Percentiles rank a stretch among this genome's conserved stretches.
phyloP scores from a whole-genome alignment of 1,140 invertebrate genomes.

The Metopolophium dirhodum region DNA sequence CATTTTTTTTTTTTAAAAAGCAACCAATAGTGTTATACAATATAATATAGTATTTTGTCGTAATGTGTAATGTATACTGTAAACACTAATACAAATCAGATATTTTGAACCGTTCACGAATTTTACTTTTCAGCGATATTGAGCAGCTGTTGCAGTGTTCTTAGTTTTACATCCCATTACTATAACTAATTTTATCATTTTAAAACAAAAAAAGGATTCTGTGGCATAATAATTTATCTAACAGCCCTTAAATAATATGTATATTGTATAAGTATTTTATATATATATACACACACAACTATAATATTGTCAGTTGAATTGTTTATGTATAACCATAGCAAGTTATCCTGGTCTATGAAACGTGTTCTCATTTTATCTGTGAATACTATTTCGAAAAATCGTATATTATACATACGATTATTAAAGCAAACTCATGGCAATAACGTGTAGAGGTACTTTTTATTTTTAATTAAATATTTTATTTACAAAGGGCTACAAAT shows the following conservation, averaged over 20 bases:
- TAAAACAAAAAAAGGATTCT: no score
- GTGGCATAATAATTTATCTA: neutral
- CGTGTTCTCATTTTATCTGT: neutral
- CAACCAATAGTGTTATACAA: neutral
- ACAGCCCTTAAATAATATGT: neutral
- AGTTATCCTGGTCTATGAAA: neutral
- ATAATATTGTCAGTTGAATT: neutral
- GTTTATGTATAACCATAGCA: neutral
- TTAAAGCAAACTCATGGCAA: neutral
- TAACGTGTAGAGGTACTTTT: neutral
- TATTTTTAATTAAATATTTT: slow-evolving; percentile 16
- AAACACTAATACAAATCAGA: neutral
- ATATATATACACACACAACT: neutral
- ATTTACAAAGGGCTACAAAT: neutral
- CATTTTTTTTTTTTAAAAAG: neutral
- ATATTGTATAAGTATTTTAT: no score
- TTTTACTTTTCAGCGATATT: neutral
- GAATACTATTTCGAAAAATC: no score
- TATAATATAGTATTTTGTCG: neutral
- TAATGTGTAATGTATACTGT: neutral
- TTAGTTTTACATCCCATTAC: neutral
- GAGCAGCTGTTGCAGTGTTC: neutral
- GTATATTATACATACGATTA: neutral
- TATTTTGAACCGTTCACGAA: neutral
- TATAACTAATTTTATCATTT: neutral